Evolutionary conservation across 2,113 vertebrate species (phyloP).

Genomic region (Epinephelus cyanopodus): DNA sequence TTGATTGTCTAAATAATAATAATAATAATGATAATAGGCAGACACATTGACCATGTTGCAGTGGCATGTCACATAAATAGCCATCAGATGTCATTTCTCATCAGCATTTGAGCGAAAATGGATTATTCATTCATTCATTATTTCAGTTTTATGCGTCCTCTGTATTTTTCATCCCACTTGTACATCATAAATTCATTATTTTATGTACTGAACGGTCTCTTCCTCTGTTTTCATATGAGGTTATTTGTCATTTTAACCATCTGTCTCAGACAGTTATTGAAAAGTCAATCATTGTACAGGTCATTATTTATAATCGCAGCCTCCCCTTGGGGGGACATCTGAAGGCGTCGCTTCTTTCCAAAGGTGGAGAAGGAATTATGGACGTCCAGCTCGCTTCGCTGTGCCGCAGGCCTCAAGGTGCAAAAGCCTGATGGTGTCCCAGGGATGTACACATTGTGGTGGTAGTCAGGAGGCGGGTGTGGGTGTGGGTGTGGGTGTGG

Average conservation of each 20-base stretch:
- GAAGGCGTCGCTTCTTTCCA: constrained; percentile 91
- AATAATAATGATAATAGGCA: constrained; percentile 54
- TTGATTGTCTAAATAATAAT: constrained; percentile 87
- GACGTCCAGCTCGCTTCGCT: constrained; percentile 86
- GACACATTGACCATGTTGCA: constrained; percentile 54
- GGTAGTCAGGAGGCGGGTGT: constrained; percentile 90
- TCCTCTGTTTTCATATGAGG: constrained; percentile 28
- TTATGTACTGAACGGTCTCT: constrained; percentile 24
- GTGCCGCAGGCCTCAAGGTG: constrained; percentile 84
- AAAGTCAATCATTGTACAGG: constrained; percentile 84
- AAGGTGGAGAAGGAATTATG: constrained; percentile 95
- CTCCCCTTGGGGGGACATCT: constrained; percentile 87
- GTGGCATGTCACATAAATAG: constrained; percentile 63
- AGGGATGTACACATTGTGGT: constrained; percentile 93
- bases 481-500: constrained; percentile 70
- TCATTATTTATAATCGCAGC: constrained; percentile 91
- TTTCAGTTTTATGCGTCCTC: constrained; percentile 2
- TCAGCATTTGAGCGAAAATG: constrained; percentile 26
- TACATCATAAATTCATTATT: constrained; percentile 36
- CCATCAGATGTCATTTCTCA: constrained; percentile 26
- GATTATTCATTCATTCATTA: constrained; percentile 45
- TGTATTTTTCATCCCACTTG: constrained; percentile 34
- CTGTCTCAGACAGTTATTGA: constrained; percentile 28
- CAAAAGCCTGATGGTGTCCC: constrained; percentile 89
- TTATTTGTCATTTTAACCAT: constrained; percentile 37